phyloP scores from a whole-genome alignment of 2,113 vertebrate genomes.

The Bucco capensis region DNA sequence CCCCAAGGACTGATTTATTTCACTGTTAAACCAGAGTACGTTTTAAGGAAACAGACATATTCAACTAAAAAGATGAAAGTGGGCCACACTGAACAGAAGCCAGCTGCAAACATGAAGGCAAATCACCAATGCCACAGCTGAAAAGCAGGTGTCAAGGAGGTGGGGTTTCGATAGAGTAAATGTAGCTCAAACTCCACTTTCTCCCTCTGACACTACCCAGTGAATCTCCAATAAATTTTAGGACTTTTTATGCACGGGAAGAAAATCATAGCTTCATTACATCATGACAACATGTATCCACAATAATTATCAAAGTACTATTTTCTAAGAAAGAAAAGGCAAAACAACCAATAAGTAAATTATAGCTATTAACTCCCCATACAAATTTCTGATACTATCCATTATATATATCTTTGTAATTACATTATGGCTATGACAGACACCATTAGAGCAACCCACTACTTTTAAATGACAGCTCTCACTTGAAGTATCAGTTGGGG shows the following conservation, averaged over 20 bases:
- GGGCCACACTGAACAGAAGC: fast-evolving
- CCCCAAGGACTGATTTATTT: not conserved
- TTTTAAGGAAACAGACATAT: not conserved
- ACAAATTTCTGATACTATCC: not conserved
- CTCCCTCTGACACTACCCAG: not conserved
- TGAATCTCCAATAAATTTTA: not conserved
- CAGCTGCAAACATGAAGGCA: not conserved
- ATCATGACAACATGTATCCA: not conserved
- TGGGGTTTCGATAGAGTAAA: not conserved
- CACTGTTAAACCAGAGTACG: not conserved
- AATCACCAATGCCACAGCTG: fast-evolving
- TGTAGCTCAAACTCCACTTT: not conserved
- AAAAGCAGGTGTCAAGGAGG: not conserved
- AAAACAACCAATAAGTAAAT: constrained; percentile 7
- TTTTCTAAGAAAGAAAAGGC: not conserved
- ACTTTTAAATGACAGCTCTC: constrained; percentile 10
- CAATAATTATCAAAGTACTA: not conserved
- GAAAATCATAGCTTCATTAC: not conserved
- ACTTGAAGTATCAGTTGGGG: not conserved
- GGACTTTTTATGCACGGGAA: not conserved
- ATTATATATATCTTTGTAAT: not conserved
- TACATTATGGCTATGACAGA: not conserved
- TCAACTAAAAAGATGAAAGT: not conserved
- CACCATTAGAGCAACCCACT: not conserved
- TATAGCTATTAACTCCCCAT: not conserved